A percentile compares a stretch with the other conserved stretches of the same genome.
Evolutionary conservation across 30 jellyfish, hydroid and myxozoan genomes (phyloP).

Genomic region (Hydractinia symbiolongicarpus): DNA sequence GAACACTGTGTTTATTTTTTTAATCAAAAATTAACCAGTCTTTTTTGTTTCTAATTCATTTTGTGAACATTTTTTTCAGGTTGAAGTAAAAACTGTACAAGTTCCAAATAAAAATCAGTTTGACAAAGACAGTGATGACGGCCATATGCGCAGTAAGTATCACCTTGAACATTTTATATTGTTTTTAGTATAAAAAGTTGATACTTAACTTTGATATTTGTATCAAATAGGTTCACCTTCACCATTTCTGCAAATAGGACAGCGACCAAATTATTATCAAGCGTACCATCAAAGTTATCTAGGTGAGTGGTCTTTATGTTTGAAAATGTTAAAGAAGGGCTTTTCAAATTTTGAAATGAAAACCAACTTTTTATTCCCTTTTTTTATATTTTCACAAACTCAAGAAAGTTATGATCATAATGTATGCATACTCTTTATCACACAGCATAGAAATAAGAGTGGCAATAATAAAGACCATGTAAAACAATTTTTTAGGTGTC

Average conservation of each 20-base stretch:
- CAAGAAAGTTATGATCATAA: too few relatives aligned
- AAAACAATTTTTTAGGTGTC: slow-evolving; percentile 2
- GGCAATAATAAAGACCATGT: too few relatives aligned
- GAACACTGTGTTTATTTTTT: background rate
- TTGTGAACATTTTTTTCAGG: background rate
- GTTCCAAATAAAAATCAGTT: background rate
- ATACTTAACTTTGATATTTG: background rate
- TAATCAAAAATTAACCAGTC: background rate
- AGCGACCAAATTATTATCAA: background rate
- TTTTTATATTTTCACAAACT: too few relatives aligned
- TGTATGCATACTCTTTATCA: too few relatives aligned
- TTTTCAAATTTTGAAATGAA: too few relatives aligned
- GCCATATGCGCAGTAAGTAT: slow-evolving; percentile 5
- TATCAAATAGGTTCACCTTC: slow-evolving; percentile 20
- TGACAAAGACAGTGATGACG: slow-evolving; percentile 11
- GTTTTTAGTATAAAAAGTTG: background rate
- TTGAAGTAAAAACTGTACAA: slow-evolving; percentile 19
- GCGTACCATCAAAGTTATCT: slow-evolving; percentile 21
- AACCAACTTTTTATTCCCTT: too few relatives aligned
- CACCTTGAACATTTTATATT: background rate
- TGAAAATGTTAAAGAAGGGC: background rate
- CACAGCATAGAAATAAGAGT: too few relatives aligned
- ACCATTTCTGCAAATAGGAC: slow-evolving; percentile 12
- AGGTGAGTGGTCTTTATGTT: slow-evolving; percentile 3
- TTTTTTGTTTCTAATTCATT: background rate